phyloP scores from a whole-genome alignment of 1,140 invertebrate genomes.

The Pararge aegeria region DNA sequence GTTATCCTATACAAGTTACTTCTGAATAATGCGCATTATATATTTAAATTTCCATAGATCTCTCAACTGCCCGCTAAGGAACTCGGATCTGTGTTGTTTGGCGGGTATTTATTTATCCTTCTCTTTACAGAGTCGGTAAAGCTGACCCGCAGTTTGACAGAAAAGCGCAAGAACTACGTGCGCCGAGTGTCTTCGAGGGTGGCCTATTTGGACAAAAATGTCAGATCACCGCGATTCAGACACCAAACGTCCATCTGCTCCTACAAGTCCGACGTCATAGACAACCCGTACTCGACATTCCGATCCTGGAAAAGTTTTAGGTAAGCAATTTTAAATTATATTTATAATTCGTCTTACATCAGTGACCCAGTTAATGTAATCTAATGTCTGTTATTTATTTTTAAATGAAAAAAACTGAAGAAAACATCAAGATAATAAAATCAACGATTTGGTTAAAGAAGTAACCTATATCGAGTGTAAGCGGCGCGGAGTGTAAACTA shows the following conservation, averaged over 20 bases:
- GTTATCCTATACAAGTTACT: too few species aligned
- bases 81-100: too few species aligned
- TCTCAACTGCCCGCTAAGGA: too few species aligned
- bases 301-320: constrained; percentile 45
- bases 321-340: neutral
- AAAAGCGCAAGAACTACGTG: constrained; percentile 83
- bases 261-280: constrained; percentile 56
- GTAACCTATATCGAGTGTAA: too few species aligned
- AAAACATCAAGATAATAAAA: too few species aligned
- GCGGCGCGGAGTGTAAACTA: too few species aligned
- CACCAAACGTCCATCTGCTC: constrained; percentile 68
- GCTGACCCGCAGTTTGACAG: constrained; percentile 77
- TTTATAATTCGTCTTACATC: neutral
- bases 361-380: too few species aligned
- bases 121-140: constrained; percentile 71
- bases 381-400: too few species aligned
- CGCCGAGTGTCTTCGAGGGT: constrained; percentile 77
- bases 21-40: too few species aligned
- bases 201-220: constrained; percentile 55
- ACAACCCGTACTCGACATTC: constrained; percentile 64
- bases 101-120: neutral
- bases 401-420: too few species aligned
- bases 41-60: too few species aligned
- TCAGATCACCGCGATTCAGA: constrained; percentile 41
- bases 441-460: too few species aligned